A percentile compares a stretch with the other conserved stretches of the same genome.
Conservation (phyloP, 2,797 vertebrate genomes). For the Phataginus tricuspis region DNA sequence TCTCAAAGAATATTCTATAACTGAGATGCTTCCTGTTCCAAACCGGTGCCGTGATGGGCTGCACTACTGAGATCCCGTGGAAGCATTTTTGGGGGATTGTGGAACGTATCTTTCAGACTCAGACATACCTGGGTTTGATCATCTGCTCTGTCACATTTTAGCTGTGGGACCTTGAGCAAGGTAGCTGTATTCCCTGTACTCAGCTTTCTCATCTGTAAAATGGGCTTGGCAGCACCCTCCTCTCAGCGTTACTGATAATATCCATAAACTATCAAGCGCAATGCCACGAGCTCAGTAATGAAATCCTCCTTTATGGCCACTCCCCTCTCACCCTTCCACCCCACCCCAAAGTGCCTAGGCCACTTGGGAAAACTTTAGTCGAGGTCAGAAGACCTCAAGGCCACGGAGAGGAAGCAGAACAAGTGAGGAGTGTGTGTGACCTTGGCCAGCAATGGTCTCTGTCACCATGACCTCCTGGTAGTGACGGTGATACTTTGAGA, state of each 20-base stretch:
- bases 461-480: not conserved
- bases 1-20: not conserved
- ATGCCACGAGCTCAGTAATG: not conserved
- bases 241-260: not conserved
- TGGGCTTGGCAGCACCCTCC: not conserved
- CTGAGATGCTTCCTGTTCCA: not conserved
- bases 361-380: not conserved
- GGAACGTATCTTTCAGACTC: not conserved
- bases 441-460: not conserved
- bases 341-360: not conserved
- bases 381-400: not conserved
- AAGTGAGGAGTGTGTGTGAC: not conserved
- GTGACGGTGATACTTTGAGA: not conserved
- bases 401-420: not conserved
- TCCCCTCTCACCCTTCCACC: not conserved
- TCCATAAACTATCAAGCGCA: not conserved
- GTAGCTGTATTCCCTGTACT: too few relatives aligned
- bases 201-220: too few relatives aligned
- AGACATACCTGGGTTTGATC: not conserved
- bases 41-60: accelerated
- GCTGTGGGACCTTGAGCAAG: too few relatives aligned
- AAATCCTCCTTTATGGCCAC: not conserved
- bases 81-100: not conserved
- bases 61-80: not conserved
- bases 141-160: not conserved